Evolutionary conservation across 2,797 vertebrate genomes (phyloP), one percentile per base, ranked within the genome.

Genomic region (Buceros bicornis): DNA sequence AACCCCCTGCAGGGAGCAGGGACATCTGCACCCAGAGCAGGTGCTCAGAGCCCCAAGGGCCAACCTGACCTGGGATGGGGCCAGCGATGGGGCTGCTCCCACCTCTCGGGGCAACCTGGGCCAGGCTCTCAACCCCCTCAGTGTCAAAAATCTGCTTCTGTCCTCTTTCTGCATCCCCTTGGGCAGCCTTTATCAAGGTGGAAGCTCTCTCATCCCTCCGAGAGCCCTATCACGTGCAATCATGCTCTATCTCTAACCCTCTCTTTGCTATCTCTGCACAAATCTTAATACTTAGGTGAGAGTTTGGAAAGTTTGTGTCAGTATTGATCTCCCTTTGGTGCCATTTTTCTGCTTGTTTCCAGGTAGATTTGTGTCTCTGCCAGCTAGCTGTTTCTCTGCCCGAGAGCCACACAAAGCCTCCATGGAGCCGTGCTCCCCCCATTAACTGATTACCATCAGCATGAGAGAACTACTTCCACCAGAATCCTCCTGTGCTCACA

Each of bases 361-460:
- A 86, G 89, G 74, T 62, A 87, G 81, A 80, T 95, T 91, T 82
- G 88, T 80, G 78, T 87, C 89, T 85, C n/a, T 58, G 91, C 81
- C 84, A 82, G 87, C 78, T 25, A 80, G 82, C 89, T 82, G 26
- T 47, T 93, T 29, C 90, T 73, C 93, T 87, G 65, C 74, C 91
- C 57, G 60, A 78, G 72, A 42, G 83, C 83, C 83, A 80, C 85
- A 69, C 67, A 86, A 60, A 95, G 92, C 87, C 78, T 61, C 72
- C 90, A 54, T 22, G 57, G 62, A 89, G 77, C 84, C 91, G 70
- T 26, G 58, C 35, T 86, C 90, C 78, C 78, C 80, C 89, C 88
- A 89, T 95, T 92, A 94, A 89, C 86, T 94, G 95, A 95, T 92
- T 85, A 94, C 84, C 86, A 53, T 66, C 89, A 95, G 91, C 64